phyloP scores from a whole-genome alignment of 2,888 invertebrate species.

The Apotomis turbidana region DNA sequence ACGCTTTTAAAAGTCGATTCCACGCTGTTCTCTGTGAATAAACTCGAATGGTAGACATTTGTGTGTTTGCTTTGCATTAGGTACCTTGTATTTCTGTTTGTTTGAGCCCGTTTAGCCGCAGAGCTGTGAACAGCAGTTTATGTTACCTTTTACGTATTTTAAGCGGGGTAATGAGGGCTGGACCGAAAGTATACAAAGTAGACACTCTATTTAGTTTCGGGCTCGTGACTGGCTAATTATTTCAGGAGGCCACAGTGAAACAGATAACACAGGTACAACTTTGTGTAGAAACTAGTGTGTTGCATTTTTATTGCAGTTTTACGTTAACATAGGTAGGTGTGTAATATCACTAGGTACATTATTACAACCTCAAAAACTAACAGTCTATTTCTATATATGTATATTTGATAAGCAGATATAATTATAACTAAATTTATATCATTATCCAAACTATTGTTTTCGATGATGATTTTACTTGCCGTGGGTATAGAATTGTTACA shows the following conservation, averaged over 20 bases:
- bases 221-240: constrained; percentile 12
- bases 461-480: too few relatives aligned
- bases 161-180: constrained; percentile 11
- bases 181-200: constrained; percentile 9
- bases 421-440: too few relatives aligned
- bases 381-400: too few relatives aligned
- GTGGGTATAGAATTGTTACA: too few relatives aligned
- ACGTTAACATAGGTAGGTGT: too few relatives aligned
- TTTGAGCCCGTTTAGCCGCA: constrained; percentile 32
- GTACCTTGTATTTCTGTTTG: constrained; percentile 37
- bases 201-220: constrained; percentile 4
- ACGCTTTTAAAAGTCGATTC: constrained; percentile 53
- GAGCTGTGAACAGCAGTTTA: constrained; percentile 25
- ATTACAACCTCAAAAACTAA: too few relatives aligned
- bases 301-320: not conserved
- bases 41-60: constrained; percentile 39
- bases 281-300: not conserved
- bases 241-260: not conserved
- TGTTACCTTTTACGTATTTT: constrained; percentile 25
- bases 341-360: too few relatives aligned
- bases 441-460: too few relatives aligned
- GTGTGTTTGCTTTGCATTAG: constrained; percentile 40
- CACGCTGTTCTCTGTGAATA: constrained; percentile 37
- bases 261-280: not conserved
- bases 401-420: too few relatives aligned